Conservation (phyloP, 2,888 invertebrate genomes). For the Autographa pulchrina region DNA sequence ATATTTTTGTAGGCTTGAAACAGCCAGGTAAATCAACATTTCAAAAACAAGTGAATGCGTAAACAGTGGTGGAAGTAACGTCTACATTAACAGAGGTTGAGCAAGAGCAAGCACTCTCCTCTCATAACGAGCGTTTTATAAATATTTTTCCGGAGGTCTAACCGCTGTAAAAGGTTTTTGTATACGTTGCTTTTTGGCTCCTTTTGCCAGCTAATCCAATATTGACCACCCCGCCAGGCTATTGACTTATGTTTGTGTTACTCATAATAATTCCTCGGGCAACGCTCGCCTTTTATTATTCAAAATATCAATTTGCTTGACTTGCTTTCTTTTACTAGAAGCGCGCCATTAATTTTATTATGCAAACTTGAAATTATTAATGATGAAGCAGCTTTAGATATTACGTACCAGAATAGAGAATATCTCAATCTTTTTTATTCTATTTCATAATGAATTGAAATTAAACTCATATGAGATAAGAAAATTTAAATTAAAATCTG, state of each 20-base stretch:
- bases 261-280: slow-evolving; percentile 86
- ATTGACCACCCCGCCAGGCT: slow-evolving; percentile 88
- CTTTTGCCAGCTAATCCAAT: slow-evolving; percentile 89
- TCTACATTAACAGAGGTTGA: slow-evolving; percentile 26
- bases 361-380: slow-evolving; percentile 63
- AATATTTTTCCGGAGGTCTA: slow-evolving; percentile 86
- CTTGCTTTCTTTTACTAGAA: slow-evolving; percentile 79
- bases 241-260: slow-evolving; percentile 89
- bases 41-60: slow-evolving; percentile 11
- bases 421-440: slow-evolving; percentile 6
- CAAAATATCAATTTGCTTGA: slow-evolving; percentile 87
- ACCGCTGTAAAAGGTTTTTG: slow-evolving; percentile 89
- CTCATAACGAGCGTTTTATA: slow-evolving; percentile 77
- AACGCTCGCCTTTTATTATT: slow-evolving; percentile 86
- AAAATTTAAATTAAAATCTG: slow-evolving; percentile 54
- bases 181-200: slow-evolving; percentile 90
- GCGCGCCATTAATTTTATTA: slow-evolving; percentile 69
- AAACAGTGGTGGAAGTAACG: slow-evolving; percentile 18
- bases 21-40: not conserved
- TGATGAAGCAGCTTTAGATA: slow-evolving; percentile 49
- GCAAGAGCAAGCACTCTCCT: slow-evolving; percentile 72
- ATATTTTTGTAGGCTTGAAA: not conserved
- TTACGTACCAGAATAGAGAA: slow-evolving; percentile 12
- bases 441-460: slow-evolving; percentile 22
- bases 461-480: slow-evolving; percentile 31